Evolutionary conservation across 2,113 vertebrate species (phyloP).

Genomic region (rabbit (Oryctolagus cuniculus)): DNA sequence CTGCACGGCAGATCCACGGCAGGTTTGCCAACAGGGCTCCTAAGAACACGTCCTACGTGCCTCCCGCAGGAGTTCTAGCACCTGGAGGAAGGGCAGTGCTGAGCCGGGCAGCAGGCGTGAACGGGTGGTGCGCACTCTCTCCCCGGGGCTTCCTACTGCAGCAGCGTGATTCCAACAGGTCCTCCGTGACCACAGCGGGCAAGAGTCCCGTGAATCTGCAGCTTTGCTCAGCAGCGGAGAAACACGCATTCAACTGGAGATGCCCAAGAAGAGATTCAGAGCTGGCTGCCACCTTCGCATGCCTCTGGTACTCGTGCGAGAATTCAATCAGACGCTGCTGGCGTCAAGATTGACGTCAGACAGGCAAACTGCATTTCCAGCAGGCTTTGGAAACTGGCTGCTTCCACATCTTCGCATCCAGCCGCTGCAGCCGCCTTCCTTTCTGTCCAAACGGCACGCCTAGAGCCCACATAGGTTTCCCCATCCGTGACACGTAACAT

Average conservation of each 20-base stretch:
- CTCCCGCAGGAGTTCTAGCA: not conserved
- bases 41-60: not conserved
- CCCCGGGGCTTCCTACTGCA: not conserved
- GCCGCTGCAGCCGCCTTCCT: not conserved
- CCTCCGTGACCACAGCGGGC: not conserved
- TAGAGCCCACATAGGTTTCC: not conserved
- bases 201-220: not conserved
- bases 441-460: not conserved
- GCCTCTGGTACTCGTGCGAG: not conserved
- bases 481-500: not conserved
- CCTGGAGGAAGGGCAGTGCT: not conserved
- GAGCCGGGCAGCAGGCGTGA: not conserved
- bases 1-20: rapidly evolving
- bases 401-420: not conserved
- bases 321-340: not conserved
- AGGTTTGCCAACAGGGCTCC: not conserved
- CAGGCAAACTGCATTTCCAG: not conserved
- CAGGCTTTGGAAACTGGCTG: not conserved
- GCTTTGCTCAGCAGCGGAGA: not conserved
- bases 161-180: not conserved
- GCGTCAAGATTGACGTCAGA: not conserved
- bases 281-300: not conserved
- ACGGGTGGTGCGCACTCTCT: not conserved
- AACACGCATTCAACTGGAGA: not conserved
- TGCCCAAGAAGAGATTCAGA: not conserved